These are phyloP conservation scores for Melipona beecheii DNA, from an alignment of 2,888 invertebrate genomes.

Conservation along the genomic window DNA sequence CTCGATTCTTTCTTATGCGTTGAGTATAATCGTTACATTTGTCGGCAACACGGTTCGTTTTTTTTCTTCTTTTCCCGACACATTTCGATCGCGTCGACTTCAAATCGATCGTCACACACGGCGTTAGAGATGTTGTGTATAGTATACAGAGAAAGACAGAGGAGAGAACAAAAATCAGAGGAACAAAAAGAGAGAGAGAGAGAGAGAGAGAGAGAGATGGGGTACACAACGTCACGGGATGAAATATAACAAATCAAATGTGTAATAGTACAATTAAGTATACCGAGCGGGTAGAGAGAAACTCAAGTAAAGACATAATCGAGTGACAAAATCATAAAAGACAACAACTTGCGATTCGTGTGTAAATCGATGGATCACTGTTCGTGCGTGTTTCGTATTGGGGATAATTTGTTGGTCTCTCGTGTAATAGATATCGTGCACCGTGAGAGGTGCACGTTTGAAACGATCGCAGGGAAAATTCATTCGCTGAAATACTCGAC, in stretches of 20 bases:
- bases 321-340: conserved; percentile 71
- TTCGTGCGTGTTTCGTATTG: conserved; percentile 42
- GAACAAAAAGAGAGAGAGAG: conserved; percentile 16
- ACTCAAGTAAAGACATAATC: conserved; percentile 76
- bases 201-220: conserved; percentile 49
- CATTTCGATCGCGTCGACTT: not conserved
- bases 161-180: conserved; percentile 41
- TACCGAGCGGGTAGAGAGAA: conserved; percentile 86
- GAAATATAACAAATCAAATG: conserved; percentile 76
- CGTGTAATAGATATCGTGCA: conserved; percentile 4
- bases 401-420: conserved; percentile 7
- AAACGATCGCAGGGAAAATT: not conserved
- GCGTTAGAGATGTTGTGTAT: conserved; percentile 37
- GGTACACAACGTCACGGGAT: conserved; percentile 72
- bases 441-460: not conserved
- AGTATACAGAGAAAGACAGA: conserved; percentile 30
- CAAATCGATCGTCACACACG: not conserved
- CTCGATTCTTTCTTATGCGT: conserved; percentile 52
- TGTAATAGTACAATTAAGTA: conserved; percentile 78
- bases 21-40: conserved; percentile 69
- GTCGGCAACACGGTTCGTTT: conserved; percentile 1
- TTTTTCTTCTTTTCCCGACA: not conserved
- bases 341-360: conserved; percentile 68
- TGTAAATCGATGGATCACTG: conserved; percentile 45
- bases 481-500: not conserved